Conservation (phyloP, 2,888 invertebrate genomes). For the Parochlus steinenii region DNA sequence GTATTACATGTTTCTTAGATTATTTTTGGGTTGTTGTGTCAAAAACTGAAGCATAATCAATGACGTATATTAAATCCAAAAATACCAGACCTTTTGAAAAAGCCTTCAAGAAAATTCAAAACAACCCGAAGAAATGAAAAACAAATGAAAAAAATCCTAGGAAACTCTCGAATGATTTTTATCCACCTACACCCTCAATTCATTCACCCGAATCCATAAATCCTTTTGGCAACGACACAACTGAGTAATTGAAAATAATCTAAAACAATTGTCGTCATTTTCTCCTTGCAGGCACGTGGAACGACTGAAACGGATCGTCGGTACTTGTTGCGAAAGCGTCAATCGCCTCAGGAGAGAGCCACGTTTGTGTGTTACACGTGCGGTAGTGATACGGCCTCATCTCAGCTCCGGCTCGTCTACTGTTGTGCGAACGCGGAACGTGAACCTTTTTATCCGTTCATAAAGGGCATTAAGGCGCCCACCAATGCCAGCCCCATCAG, state of each 20-base stretch:
- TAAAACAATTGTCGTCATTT: constrained; percentile 12
- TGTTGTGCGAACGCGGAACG: constrained; percentile 70
- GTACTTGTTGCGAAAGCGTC: constrained; percentile 64
- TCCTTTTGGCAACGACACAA: constrained; percentile 12
- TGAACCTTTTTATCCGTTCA: constrained; percentile 82
- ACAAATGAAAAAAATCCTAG: too few relatives aligned
- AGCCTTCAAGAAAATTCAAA: too few relatives aligned
- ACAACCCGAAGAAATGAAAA: too few relatives aligned
- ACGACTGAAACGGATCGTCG: constrained; percentile 61
- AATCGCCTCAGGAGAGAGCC: constrained; percentile 42
- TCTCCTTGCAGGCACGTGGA: constrained; percentile 39
- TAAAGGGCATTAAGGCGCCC: constrained; percentile 61
- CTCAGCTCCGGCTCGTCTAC: constrained; percentile 65
- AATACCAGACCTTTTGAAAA: too few relatives aligned
- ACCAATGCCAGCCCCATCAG: constrained; percentile 78
- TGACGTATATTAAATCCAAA: too few relatives aligned
- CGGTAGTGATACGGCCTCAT: constrained; percentile 61
- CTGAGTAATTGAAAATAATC: constrained; percentile 12
- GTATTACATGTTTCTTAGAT: too few relatives aligned
- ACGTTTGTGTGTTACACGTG: constrained; percentile 84
- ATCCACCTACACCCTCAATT: background rate
- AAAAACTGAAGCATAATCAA: too few relatives aligned
- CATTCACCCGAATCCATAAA: too few relatives aligned
- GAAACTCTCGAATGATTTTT: too few relatives aligned
- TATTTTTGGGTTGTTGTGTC: too few relatives aligned